Percentiles rank a stretch among this genome's conserved stretches.
These are phyloP conservation scores for Megaleporinus macrocephalus DNA, from an alignment of 2,113 vertebrate genomes.

Conservation along the genomic window DNA sequence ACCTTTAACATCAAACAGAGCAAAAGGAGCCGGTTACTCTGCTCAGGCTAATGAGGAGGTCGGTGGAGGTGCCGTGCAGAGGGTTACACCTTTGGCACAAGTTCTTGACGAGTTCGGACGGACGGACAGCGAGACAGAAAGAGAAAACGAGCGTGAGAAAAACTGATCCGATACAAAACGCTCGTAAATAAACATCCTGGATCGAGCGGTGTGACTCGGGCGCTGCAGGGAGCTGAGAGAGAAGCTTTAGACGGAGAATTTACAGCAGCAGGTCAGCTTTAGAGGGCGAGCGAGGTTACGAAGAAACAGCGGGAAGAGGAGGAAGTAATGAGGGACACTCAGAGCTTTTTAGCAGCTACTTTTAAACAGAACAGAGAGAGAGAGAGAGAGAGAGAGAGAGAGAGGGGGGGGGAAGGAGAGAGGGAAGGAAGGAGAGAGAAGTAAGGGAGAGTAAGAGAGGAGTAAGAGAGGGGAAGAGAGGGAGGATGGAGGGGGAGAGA, in stretches of 20 bases:
- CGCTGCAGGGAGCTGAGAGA: not conserved
- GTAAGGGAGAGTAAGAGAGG: too few species aligned
- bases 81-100: too few species aligned
- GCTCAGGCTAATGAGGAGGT: too few species aligned
- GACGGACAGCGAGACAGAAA: not conserved
- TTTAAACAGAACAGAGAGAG: conserved; percentile 37
- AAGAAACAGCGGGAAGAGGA: not conserved
- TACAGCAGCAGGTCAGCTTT: conserved; percentile 9
- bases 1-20: too few species aligned
- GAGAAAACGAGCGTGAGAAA: not conserved
- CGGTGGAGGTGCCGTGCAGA: too few species aligned
- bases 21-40: too few species aligned
- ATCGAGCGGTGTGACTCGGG: too few species aligned
- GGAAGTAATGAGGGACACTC: conserved; percentile 43
- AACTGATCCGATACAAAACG: not conserved
- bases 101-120: not conserved
- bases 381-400: not conserved
- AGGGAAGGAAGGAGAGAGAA: not conserved
- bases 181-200: not conserved
- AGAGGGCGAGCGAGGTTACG: not conserved
- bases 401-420: conserved; percentile 15
- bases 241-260: conserved; percentile 7
- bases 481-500: too few species aligned
- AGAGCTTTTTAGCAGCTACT: conserved; percentile 27
- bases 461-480: too few species aligned